These are phyloP conservation scores for Ridgeia piscesae DNA, from an alignment of 1,140 invertebrate species.

Conservation along the genomic window DNA sequence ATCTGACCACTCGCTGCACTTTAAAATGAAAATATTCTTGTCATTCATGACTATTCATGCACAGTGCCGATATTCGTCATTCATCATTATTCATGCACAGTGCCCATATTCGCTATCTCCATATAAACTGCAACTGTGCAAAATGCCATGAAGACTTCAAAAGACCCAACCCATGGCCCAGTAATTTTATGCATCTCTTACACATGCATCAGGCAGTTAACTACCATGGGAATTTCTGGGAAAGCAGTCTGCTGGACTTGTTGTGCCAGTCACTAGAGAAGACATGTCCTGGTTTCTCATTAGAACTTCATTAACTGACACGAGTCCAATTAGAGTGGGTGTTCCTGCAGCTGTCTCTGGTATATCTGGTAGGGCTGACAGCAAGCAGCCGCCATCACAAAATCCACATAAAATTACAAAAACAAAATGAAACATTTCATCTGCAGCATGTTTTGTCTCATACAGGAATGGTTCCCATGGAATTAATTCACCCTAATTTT, in stretches of 20 bases:
- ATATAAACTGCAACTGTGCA: too few species aligned
- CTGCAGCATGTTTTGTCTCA: neutral
- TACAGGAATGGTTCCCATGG: neutral
- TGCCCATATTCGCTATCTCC: too few species aligned
- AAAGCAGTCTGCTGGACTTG: neutral
- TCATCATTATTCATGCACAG: too few species aligned
- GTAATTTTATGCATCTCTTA: neutral
- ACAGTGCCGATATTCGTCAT: too few species aligned
- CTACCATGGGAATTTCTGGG: neutral
- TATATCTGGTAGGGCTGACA: neutral
- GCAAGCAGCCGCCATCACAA: neutral
- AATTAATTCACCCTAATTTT: neutral
- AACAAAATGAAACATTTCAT: too few species aligned
- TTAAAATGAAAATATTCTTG: neutral
- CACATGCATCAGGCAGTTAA: neutral
- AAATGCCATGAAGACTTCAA: too few species aligned
- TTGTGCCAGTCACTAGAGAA: neutral
- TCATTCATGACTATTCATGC: neutral
- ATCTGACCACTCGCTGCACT: too few species aligned
- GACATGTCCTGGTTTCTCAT: neutral
- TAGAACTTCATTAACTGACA: constrained; percentile 1
- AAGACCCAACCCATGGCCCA: neutral
- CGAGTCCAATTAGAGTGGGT: neutral
- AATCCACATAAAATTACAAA: neutral
- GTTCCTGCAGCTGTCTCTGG: neutral